Evolutionary conservation across 2,797 vertebrate species (phyloP).

Genomic region (Adelosebastes latens): DNA sequence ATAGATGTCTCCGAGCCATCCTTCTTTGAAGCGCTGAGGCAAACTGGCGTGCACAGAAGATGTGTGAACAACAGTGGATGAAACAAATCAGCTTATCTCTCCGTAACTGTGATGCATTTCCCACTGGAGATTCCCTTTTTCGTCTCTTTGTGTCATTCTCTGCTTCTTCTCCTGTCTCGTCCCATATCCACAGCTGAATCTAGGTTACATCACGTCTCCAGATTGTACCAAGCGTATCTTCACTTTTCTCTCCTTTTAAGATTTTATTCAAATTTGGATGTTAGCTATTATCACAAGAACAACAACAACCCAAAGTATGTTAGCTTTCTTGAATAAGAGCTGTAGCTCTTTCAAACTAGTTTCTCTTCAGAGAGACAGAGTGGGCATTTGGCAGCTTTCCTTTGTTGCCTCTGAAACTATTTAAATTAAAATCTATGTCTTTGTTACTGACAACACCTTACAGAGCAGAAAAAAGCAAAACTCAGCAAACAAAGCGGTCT

Average conservation of each 20-base stretch:
- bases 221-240: not conserved
- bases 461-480: constrained; percentile 21
- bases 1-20: constrained; percentile 21
- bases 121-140: constrained; percentile 19
- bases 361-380: not conserved
- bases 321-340: not conserved
- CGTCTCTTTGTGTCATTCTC: constrained; percentile 18
- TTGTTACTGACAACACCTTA: constrained; percentile 16
- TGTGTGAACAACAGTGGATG: constrained; percentile 40
- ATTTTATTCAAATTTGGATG: not conserved
- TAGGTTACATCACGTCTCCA: constrained; percentile 33
- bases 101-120: constrained; percentile 39
- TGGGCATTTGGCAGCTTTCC: not conserved
- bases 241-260: not conserved
- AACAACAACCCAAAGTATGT: not conserved
- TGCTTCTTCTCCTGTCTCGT: constrained; percentile 17
- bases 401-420: constrained; percentile 24
- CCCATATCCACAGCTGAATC: constrained; percentile 35
- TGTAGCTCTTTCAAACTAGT: not conserved
- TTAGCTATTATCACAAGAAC: not conserved
- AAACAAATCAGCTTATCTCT: constrained; percentile 48
- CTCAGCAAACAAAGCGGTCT: constrained; percentile 41
- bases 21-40: constrained; percentile 37
- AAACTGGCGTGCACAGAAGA: constrained; percentile 27
- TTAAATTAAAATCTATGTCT: constrained; percentile 28